Evolutionary conservation across 2,797 vertebrate genomes (phyloP).

Genomic region (Hippopotamyrus pictus): DNA sequence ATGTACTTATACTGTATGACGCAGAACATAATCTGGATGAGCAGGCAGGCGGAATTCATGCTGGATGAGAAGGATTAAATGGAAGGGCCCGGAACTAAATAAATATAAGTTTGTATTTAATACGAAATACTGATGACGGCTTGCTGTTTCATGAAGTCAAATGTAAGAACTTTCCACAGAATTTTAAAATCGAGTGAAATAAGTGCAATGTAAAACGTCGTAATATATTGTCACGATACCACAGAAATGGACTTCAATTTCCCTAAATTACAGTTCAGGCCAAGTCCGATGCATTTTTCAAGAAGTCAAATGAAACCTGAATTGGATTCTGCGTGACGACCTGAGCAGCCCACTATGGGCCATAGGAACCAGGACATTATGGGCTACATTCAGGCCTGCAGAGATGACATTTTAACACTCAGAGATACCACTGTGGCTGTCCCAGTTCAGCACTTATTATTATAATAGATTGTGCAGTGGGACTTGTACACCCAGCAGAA

Average conservation of each 20-base stretch:
- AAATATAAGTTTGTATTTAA: not conserved
- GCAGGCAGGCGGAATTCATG: not conserved
- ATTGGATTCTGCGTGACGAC: not conserved
- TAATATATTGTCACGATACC: not conserved
- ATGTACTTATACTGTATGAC: not conserved
- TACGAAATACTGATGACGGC: not conserved
- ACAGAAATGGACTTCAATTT: not conserved
- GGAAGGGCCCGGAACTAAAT: not conserved
- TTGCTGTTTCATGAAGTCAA: not conserved
- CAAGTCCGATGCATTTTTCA: not conserved
- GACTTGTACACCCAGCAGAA: not conserved
- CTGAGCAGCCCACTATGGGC: not conserved
- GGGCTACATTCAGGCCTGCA: not conserved
- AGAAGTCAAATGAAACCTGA: not conserved
- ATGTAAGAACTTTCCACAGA: not conserved
- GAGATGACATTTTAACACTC: not conserved
- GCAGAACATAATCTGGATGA: not conserved
- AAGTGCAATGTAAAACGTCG: not conserved
- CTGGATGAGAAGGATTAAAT: not conserved
- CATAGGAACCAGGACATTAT: not conserved
- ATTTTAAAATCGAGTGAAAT: not conserved
- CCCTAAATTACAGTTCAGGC: not conserved
- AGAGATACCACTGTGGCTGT: not conserved
- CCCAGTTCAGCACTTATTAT: slow-evolving; percentile 6
- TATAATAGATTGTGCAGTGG: not conserved